Base-by-base conservation (phyloP, 2,888 invertebrate species). In the Lithophane leautieri region DNA sequence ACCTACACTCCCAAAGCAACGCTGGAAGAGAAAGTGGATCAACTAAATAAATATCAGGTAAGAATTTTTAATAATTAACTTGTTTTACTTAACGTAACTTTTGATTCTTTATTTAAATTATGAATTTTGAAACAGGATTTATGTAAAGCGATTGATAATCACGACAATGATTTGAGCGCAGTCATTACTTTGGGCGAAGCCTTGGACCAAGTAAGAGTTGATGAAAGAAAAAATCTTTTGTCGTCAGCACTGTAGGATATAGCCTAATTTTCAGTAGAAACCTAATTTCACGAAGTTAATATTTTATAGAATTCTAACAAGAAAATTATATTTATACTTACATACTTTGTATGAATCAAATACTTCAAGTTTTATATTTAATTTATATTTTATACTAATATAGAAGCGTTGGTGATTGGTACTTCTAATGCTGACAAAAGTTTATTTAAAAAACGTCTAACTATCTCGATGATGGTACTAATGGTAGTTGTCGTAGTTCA, bases 21-120 rank as follows among this genome's bases (percentile, higher is more conserved):
- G 0, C 95, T 99, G 47, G 98, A 99, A 86, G 99, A 99, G 90
- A 99, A 99, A 93, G 97, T 98, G 86, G 98, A 98, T 84, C 99
- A 99, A 92, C 97, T 98, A 56, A 98, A 98, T 91, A 98, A 98
- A 94, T 99, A 99, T 94, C 98, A 99, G 98, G 98, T 98, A 96
- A 93, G 94, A 89, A 52, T 56, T 70, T 72, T 73, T 47, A 6
- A 58, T 70, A 68, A 28, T 47, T 79, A 14, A 54, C 47, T 70
- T 72, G 7, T 72, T 72, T 61, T 61, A 69, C 12, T 70, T 50
- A 11, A 50, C 66, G 79, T 70, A 70, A 62, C 50, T 74, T 78
- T 75, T 72, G 65, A 78, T 67, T 83, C 25, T 62, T 63, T 52
- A 79, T 87, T 88, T 89, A 92, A 89, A 91, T 91, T 65, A 88